Evolutionary conservation across 2,888 invertebrate species (phyloP), one percentile per base, ranked within the genome.

Genomic region (Stenchaetothrips biformis): DNA sequence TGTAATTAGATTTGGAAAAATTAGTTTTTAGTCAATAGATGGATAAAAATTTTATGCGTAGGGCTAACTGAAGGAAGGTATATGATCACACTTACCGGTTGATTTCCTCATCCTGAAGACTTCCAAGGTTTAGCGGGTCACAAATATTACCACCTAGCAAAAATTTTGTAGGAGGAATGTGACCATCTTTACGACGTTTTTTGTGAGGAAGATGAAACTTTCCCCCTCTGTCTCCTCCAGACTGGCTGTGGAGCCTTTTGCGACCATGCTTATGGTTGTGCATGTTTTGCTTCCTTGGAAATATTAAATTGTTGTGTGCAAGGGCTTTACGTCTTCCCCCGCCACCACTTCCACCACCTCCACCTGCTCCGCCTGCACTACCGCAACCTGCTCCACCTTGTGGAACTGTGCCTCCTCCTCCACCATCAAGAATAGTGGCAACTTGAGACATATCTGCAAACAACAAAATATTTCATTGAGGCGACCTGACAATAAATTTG

Each of bases 51-150:
- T 18, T 80, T 11, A 80, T 21, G 6, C 48, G n/a, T 27, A 77
- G 21, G 13, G 9, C 11, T 47, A 80, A 77, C 79, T 18, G 11
- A 48, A 48, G 21, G 16, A 48, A n/a, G 79, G 37, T 37, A 37
- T 2, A 1, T 37, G 37, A 37, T 37, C 37, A 37, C 25, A 48
- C 81, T 81, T 79, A 85, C 85, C 84, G 83, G 81, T 85, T 86
- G 27, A 85, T 83, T 82, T 85, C 85, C 82, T 85, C 86, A 83
- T 86, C 86, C 62, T 84, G 95, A 84, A 98, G 89, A 85, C 97
- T 96, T 85, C 95, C 96, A 82, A 98, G 88, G 88, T 98, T 98
- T 78, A 98, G 88, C 0, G 98, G 98, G 89, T 98, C 98, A 83
- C 94, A 94, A 83, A 97, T 97, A 87, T 96, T 98, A 11, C 98